Evolutionary conservation across 2,888 invertebrate genomes (phyloP), one percentile per base, ranked within the genome.

Genomic region (Cabera pusaria): DNA sequence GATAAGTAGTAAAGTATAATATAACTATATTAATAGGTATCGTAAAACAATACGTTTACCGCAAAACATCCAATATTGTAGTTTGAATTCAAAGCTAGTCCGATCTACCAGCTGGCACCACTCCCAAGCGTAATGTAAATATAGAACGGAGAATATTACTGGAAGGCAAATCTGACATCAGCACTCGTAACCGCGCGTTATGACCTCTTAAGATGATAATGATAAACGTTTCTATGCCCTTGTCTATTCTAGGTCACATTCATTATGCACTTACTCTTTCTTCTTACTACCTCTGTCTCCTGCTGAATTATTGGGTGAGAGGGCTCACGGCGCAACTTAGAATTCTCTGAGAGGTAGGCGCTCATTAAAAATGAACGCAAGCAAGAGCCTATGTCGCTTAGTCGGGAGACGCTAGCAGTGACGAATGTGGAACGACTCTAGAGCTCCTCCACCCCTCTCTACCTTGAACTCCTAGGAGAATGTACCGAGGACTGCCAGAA

Each of bases 91-190:
- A 59, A 58, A 59, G 44, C 47, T 45, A 36, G 49, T 53, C 53
- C 44, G 49, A 62, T 63, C 53, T 63, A 72, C 69, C 69, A 68
- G 65, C 80, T 83, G 84, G 83, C 84, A 83, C 62, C 57, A 53
- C 65, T 83, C 83, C 82, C 82, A 71, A 67, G 59, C 63, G 57
- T 58, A 66, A 65, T 64, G 66, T 76, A 80, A 77, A 78, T 78
- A 75, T 83, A 82, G 78, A 78, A 68, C 70, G 44, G 57, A 64
- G 58, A 72, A 70, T 75, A 72, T 76, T 73, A 64, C 77, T 77
- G 73, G 72, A 79, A 68, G 71, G 65, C 64, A 66, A 43, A 57
- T 71, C 64, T 70, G 67, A 70, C 68, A 70, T 71, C 72, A 72
- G 59, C 60, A 65, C 59, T 63, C 57, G 62, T 64, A 65, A 72